Percentiles rank a stretch among this genome's conserved stretches.
Conservation (phyloP, 2,113 vertebrate species). For the Acanthochromis polyacanthus region DNA sequence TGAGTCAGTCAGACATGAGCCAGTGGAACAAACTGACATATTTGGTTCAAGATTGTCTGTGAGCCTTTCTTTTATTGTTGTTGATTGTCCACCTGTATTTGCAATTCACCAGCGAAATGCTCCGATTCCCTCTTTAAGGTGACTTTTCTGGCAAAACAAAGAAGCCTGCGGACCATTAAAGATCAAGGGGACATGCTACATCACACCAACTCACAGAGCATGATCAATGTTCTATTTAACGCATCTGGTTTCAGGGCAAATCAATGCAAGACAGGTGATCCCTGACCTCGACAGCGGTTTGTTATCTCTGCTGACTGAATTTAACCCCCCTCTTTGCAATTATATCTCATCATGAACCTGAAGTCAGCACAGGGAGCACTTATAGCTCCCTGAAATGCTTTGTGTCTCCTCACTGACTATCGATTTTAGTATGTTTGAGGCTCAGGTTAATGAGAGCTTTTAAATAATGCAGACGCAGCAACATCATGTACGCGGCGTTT, state of each 20-base stretch:
- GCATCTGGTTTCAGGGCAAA: slow-evolving; percentile 51
- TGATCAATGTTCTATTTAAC: slow-evolving; percentile 58
- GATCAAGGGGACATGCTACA: slow-evolving; percentile 11
- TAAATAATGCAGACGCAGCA: slow-evolving; percentile 81
- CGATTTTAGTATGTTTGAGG: slow-evolving; percentile 68
- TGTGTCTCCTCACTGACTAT: slow-evolving; percentile 57
- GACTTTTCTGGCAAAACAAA: slow-evolving; percentile 37
- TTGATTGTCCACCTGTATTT: not conserved
- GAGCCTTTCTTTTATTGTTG: not conserved
- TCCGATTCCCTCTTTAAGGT: slow-evolving; percentile 3
- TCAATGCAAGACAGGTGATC: slow-evolving; percentile 50
- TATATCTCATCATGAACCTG: slow-evolving; percentile 43
- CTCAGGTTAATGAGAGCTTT: slow-evolving; percentile 78
- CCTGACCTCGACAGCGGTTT: slow-evolving; percentile 46
- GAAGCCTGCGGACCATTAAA: slow-evolving; percentile 1
- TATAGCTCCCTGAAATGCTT: slow-evolving; percentile 37
- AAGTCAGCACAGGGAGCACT: slow-evolving; percentile 21
- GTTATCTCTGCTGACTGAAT: slow-evolving; percentile 58
- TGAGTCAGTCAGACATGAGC: not conserved
- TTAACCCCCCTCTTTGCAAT: slow-evolving; percentile 41
- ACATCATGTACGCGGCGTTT: slow-evolving; percentile 17
- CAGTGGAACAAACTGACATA: not conserved
- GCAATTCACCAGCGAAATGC: not conserved
- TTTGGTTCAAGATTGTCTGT: no score
- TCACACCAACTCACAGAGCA: slow-evolving; percentile 40